Base-by-base conservation (phyloP, 2,797 vertebrate species). In the Alcedo atthis region DNA sequence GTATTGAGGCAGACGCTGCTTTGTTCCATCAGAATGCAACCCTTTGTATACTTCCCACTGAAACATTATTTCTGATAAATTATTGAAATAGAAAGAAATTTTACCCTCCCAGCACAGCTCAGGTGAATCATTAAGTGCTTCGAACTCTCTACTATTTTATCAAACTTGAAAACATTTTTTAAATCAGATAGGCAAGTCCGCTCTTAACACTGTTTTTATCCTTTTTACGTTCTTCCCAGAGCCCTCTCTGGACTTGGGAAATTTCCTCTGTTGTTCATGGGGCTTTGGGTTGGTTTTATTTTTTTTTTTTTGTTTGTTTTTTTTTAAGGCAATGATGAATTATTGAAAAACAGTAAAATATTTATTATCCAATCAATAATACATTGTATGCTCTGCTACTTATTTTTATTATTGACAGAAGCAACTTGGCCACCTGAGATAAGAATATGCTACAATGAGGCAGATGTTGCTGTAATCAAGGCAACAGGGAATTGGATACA, bases 331-430 rank as follows among this genome's bases (percentile, higher is more conserved):
- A 74, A 83, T 13, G 59, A 80, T 97, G 91, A 97, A 97, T 97
- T 96, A 97, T 95, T 97, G 80, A 97, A 92, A 93, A 71, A 69
- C 14, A 15, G 46, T 96, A 70, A 97, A 96, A 95, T 51, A 87
- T 76, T 89, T 81, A 92, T 91, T 62, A 76, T 90, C 84, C 83
- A 79, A 87, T 97, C 94, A 95, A 93, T 95, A 95, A 94, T 28
- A 66, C 84, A 89, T 92, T 74, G 87, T 84, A 68, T 57, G 40
- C 26, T 67, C 40, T 43, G 13, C 61, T 86, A 63, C 87, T 90
- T 93, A 93, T 95, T 92, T 90, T 91, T 76, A 54, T 12, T 57
- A 94, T 93, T 89, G 91, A 85, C 80, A 92, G 90, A 81, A 95
- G 55, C 71, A 75, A 76, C 68, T 79, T 53, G 58, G 53, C 58